phyloP scores from a whole-genome alignment of 92 coral and sea anemone species.

The Meandrina meandrites region DNA sequence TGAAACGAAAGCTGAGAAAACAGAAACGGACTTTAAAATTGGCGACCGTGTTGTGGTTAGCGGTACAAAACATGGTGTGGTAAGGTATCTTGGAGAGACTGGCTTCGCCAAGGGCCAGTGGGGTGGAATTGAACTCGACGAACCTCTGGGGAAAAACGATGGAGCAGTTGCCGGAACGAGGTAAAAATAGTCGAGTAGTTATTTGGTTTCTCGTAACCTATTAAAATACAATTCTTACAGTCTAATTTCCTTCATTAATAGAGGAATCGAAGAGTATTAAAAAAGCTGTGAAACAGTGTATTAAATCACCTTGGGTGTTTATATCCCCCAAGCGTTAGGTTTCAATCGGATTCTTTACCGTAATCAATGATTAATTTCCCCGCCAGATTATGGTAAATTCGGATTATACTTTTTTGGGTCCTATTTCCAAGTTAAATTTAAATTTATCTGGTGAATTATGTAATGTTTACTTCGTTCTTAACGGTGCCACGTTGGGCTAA shows the following conservation, averaged over 20 bases:
- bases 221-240: not conserved
- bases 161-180: slow-evolving; percentile 99
- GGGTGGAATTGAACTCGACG: slow-evolving; percentile 95
- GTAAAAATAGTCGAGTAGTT: slow-evolving; percentile 34
- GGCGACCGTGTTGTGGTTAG: slow-evolving; percentile 96
- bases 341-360: not conserved
- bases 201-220: not conserved
- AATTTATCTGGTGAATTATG: not conserved
- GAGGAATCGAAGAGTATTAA: not conserved
- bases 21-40: slow-evolving; percentile 70
- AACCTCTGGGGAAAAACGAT: slow-evolving; percentile 95
- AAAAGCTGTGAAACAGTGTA: not conserved
- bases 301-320: slow-evolving; percentile 1
- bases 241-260: no score
- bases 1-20: slow-evolving; percentile 30
- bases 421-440: not conserved
- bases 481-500: slow-evolving; percentile 29
- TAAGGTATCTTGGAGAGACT: slow-evolving; percentile 89
- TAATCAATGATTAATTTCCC: slow-evolving; percentile 12
- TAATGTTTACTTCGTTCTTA: not conserved
- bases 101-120: slow-evolving; percentile 98
- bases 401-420: not conserved
- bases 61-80: slow-evolving; percentile 84
- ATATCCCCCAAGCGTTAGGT: not conserved
- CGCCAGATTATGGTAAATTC: slow-evolving; percentile 20